Evolutionary conservation across 2,888 invertebrate species (phyloP), one percentile per base, ranked within the genome.

Genomic region (Sepioteuthis lessoniana): DNA sequence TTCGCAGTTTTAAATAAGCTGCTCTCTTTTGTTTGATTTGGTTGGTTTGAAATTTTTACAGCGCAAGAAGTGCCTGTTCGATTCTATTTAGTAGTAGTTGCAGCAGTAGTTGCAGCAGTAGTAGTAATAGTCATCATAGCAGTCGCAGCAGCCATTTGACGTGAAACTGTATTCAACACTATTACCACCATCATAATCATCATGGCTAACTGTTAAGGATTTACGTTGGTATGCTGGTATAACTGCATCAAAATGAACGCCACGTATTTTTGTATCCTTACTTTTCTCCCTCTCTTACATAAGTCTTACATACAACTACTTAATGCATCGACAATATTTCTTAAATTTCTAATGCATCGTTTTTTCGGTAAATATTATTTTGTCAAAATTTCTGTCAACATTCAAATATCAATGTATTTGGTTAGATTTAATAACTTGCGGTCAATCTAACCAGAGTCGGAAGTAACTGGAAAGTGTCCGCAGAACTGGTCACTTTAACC

Each of bases 401-500:
- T 76, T n/a, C n/a, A 25, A 55, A 55, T 25, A 55, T 55, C 25
- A 25, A 55, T 2, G 10, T 47, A 55, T 25, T 55, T 76, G 76
- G 16, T 16, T 76, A 76, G n/a, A 16, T 76, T n/a, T 76, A 76
- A n/a, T n/a, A 76, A 76, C n/a, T n/a, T 76, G 76, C n/a, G n/a
- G 76, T n/a, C n/a, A 76, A 55, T 55, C 55, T 76, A 16, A 76
- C n/a, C 76, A n/a, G n/a, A 76, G 76, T 76, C n/a, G 76, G 16
- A 76, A 76, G 76, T n/a, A 76, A 76, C 76, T n/a, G 13, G n/a
- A 55, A 55, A 76, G n/a, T 76, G 76, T 76, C 76, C 76, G 16
- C 76, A n/a, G 76, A n/a, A n/a, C 76, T 76, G 76, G 76, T 76
- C 76, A 76, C n/a, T 76, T 76, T 76, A 76, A 76, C 76, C 76